Evolutionary conservation across 2,797 vertebrate species (phyloP).

Genomic region (Leuciscus waleckii): DNA sequence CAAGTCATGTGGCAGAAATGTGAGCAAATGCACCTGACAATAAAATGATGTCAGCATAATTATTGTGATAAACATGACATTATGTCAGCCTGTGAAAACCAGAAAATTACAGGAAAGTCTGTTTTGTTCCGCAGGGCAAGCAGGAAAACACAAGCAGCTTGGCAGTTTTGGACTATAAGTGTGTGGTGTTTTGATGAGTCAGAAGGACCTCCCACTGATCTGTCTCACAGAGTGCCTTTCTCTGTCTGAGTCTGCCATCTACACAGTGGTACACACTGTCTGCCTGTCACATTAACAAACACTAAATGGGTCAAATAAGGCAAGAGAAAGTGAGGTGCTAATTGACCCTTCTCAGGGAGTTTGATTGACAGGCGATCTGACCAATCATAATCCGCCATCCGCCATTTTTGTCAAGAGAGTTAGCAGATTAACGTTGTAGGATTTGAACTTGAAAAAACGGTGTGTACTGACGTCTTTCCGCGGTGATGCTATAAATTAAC

Average conservation of each 20-base stretch:
- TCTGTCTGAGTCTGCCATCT: conserved; percentile 36
- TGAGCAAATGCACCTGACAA: conserved; percentile 23
- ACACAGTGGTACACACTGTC: conserved; percentile 33
- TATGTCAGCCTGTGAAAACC: conserved; percentile 4
- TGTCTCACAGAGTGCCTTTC: conserved; percentile 14
- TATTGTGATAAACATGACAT: conserved; percentile 26
- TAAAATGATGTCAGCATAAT: conserved; percentile 22
- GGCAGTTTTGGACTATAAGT: conserved; percentile 28
- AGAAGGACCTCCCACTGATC: conserved; percentile 29
- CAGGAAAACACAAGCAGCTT: conserved; percentile 19
- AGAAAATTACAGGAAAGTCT: conserved; percentile 25
- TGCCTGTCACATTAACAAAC: conserved; percentile 23
- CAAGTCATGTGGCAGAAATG: neutral
- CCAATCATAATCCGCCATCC: no score
- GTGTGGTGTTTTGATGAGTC: conserved; percentile 44
- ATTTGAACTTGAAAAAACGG: no score
- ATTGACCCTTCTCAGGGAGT: no score
- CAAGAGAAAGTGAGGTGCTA: neutral
- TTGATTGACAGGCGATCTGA: no score
- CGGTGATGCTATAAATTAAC: no score
- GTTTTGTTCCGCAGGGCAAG: conserved; percentile 2
- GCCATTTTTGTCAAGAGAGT: no score
- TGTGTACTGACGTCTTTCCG: no score
- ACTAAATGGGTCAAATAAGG: conserved; percentile 16
- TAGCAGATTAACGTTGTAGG: no score